Percentiles rank a stretch among this genome's conserved stretches.
Conservation (phyloP, 2,888 invertebrate species). For the Lacanobia wlatinum region DNA sequence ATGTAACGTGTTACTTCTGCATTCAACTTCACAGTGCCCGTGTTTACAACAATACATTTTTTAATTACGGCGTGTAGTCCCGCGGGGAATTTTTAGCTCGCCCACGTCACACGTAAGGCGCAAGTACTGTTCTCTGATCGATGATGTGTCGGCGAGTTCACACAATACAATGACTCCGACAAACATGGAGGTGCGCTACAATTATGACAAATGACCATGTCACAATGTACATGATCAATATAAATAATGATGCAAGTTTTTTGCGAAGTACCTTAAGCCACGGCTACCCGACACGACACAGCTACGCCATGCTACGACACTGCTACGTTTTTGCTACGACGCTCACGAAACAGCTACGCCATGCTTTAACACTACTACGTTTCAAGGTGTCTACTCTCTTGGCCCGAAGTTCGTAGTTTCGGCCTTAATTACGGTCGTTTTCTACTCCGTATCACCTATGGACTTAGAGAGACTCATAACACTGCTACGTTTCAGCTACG, state of each 20-base stretch:
- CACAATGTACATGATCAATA: neutral
- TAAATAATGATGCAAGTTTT: neutral
- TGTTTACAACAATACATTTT: slow-evolving; percentile 49
- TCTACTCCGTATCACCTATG: too few species aligned
- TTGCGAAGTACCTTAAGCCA: neutral
- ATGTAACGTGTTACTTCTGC: slow-evolving; percentile 27
- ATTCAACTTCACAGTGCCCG: neutral
- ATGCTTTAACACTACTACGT: too few species aligned
- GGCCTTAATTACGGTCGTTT: too few species aligned
- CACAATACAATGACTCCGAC: neutral
- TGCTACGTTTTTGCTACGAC: too few species aligned
- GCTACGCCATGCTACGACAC: too few species aligned
- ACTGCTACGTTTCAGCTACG: too few species aligned
- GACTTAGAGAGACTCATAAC: too few species aligned
- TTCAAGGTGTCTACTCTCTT: too few species aligned
- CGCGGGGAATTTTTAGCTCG: slow-evolving; percentile 10
- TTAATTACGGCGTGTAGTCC: slow-evolving; percentile 56
- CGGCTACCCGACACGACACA: neutral
- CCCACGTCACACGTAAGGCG: slow-evolving; percentile 14
- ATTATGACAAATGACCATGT: slow-evolving; percentile 21
- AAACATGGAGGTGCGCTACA: neutral
- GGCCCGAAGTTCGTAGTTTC: too few species aligned
- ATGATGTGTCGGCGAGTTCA: slow-evolving; percentile 5
- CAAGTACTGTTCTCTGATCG: slow-evolving; percentile 19
- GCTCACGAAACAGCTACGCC: too few species aligned